Conservation (phyloP, 2,113 vertebrate genomes). For the Forbesichthys agassizii region DNA sequence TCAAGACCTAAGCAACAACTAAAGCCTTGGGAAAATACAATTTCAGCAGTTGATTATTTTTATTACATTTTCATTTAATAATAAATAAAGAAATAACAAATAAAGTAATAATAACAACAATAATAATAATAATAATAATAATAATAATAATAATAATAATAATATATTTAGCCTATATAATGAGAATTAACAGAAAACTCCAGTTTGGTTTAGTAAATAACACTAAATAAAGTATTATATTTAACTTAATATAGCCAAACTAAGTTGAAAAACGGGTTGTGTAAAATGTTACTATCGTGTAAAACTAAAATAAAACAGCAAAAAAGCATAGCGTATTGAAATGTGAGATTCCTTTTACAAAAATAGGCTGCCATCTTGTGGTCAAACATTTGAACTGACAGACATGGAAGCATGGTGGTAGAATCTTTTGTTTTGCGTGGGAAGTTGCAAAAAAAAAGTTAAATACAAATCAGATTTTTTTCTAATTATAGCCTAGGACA, state of each 20-base stretch:
- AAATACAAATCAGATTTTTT: too few relatives aligned
- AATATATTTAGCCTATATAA: neutral
- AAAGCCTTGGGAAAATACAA: neutral
- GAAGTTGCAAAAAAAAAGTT: neutral
- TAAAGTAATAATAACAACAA: neutral
- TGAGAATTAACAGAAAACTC: neutral
- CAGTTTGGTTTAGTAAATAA: too few relatives aligned
- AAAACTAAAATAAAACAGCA: too few relatives aligned
- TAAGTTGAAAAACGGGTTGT: too few relatives aligned
- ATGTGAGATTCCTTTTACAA: neutral
- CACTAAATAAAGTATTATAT: too few relatives aligned
- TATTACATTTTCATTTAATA: neutral
- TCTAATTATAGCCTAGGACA: too few relatives aligned
- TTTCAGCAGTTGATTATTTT: neutral
- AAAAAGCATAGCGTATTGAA: too few relatives aligned
- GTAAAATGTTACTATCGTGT: too few relatives aligned
- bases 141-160: neutral
- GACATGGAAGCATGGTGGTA: neutral
- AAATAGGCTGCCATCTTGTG: slow-evolving; percentile 4
- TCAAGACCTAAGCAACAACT: neutral
- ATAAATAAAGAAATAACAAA: neutral
- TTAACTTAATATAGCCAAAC: too few relatives aligned
- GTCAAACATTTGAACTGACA: neutral
- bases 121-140: neutral
- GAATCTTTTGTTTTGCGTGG: neutral